Base-by-base conservation (phyloP, 1,140 invertebrate genomes). In the Chelonus insularis region DNA sequence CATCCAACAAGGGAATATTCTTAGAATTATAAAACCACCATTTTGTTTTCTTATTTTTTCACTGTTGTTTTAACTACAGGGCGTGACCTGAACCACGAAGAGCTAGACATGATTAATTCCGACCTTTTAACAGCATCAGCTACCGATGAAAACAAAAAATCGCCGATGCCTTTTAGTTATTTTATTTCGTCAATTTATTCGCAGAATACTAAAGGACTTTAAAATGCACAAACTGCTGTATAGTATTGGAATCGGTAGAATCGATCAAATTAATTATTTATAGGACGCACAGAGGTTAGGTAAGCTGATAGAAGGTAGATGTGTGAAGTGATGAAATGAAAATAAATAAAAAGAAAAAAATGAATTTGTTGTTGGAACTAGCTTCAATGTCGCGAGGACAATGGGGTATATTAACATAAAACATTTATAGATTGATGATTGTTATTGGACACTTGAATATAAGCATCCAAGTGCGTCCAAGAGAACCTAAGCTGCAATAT, bases 371-470 rank as follows among this genome's bases (percentile, higher is more conserved):
- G 36, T 57, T 16, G 63, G 60, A 63, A 11, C 36, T 51, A 59
- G 39, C 70, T 58, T 71, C 70, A 72, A 70, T 71, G 72, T 72
- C 72, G 66, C 57, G 18, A 12, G 63, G 64, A 73, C 72, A 73
- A 73, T 73, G 64, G 71, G 65, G 64, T 43, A 6, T 58, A 71
- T 73, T 73, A 71, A 67, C 71, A 73, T 73, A 73, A 72, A 72
- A 73, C 71, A 73, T 73, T 69, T 64, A 57, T 57, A 47, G 47
- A 20, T 34, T 39, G 55, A n/a, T n/a, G n/a, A 63, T 62, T 57
- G 62, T 68, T 64, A 70, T 67, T 63, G 29, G 48, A 57, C 12
- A 43, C 41, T 43, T 43, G 14, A 14, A 43, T 39, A 54, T 59
- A 16, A 14, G 7, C 16, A 16, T 43, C 7, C 14, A 43, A 43